Evolutionary conservation across 2,797 vertebrate genomes (phyloP).

Genomic region (Micrastur ruficollis): DNA sequence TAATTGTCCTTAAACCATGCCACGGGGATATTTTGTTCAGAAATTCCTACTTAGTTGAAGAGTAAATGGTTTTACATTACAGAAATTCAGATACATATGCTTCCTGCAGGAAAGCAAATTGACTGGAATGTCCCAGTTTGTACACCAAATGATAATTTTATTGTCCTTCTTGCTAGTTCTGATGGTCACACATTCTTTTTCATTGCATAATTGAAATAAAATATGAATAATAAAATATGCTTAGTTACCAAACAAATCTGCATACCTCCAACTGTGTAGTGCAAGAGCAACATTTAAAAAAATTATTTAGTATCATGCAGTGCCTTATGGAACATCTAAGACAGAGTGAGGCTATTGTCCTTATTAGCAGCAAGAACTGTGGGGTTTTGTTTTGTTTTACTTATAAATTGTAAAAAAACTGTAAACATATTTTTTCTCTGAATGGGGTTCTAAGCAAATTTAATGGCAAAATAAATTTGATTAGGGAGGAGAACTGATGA

Average conservation of each 20-base stretch:
- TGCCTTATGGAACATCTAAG: neutral
- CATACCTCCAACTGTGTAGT: neutral
- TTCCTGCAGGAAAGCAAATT: conserved; percentile 23
- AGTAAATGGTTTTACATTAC: neutral
- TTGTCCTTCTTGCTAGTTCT: neutral
- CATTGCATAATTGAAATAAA: neutral
- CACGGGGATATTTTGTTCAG: neutral
- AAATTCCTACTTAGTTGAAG: neutral
- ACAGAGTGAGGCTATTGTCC: neutral
- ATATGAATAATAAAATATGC: neutral
- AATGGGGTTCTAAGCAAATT: neutral
- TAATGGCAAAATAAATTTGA: neutral
- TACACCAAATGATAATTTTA: neutral
- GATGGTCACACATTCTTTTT: neutral
- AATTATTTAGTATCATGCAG: neutral
- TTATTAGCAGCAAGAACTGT: neutral
- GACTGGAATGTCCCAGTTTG: neutral
- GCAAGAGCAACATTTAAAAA: neutral
- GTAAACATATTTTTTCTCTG: neutral
- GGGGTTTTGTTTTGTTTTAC: neutral
- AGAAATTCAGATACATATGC: neutral
- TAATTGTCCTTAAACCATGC: neutral
- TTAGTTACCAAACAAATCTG: neutral
- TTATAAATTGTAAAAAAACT: neutral
- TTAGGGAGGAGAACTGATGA: neutral